Evolutionary conservation across 2,113 vertebrate species (phyloP), one percentile per base, ranked within the genome.

Genomic region (Phasianus colchicus): DNA sequence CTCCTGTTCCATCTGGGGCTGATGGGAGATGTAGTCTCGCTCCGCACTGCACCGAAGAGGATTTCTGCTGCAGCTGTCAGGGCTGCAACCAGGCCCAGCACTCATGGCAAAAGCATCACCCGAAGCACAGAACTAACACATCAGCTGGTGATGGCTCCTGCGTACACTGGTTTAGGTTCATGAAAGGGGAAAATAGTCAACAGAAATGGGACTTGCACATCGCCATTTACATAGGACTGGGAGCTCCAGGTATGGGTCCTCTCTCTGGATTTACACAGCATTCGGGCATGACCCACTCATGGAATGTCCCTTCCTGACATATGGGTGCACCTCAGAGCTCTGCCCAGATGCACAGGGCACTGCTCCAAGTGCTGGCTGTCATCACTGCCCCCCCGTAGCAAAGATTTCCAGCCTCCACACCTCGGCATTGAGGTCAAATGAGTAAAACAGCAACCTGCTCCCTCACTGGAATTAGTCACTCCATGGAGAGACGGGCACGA

Each of bases 1-100:
- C 48, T 74, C 85, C 58, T 36, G 71, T 86, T 95, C 57, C 50
- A 71, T 89, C 61, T 74, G 70, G 36, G 86, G 91, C 86, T 96
- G 69, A 92, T 96, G 95, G 93, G 93, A 94, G 86, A 63, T 95
- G 96, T 96, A 96, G 93, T 93, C 54, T 81, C 32, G 1, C 0
- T 52, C 65, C 61, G 65, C 21, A 0, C 45, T 21, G 15, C 45
- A 38, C 71, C 0, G 0, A 11, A 63, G 11, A 15, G 7, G 18
- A 16, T 71, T 86, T 88, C 61, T 72, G 15, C 60, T 73, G 0
- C 38, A 27, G 21, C 45, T 88, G 27, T 36, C 18, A 14, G 43
- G 36, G 12, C 64, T 83, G 42, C 30, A 82, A 36, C 20, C 27
- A 77, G 15, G 20, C 22, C 42, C 74, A 43, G 32, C 52, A 1